phyloP scores from a whole-genome alignment of 2,888 invertebrate species.

The Scaptomyza parva region DNA sequence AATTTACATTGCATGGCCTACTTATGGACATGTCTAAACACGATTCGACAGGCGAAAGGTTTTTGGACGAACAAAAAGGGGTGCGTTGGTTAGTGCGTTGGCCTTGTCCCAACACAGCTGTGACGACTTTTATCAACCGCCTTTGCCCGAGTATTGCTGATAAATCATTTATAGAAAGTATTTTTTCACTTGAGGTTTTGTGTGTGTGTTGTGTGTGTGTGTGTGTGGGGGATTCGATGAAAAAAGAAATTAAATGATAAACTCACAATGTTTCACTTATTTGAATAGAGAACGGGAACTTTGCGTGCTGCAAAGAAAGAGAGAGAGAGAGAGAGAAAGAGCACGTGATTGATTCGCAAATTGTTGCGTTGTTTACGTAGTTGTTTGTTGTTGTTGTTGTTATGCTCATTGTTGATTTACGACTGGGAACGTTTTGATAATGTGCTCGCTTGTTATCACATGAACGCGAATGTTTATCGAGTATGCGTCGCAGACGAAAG shows the following conservation, averaged over 20 bases:
- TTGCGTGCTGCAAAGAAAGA: not conserved
- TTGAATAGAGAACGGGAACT: not conserved
- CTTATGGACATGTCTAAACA: constrained; percentile 50
- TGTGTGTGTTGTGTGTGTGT: too few relatives aligned
- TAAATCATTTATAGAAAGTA: constrained; percentile 30
- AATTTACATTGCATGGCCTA: constrained; percentile 62
- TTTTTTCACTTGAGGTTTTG: constrained; percentile 14
- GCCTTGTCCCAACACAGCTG: not conserved
- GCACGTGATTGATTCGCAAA: constrained; percentile 72
- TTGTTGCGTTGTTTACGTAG: constrained; percentile 48
- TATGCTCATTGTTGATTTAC: constrained; percentile 44
- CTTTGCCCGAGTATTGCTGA: not conserved
- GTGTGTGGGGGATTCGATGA: too few relatives aligned
- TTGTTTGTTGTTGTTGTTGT: constrained; percentile 4
- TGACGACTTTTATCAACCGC: constrained; percentile 17
- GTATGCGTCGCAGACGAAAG: constrained; percentile 37
- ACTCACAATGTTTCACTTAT: constrained; percentile 3
- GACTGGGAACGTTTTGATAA: constrained; percentile 55
- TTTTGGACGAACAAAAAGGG: not conserved
- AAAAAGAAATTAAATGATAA: constrained; percentile 4
- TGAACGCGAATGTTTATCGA: constrained; percentile 58
- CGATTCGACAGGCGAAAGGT: not conserved
- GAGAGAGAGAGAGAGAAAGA: not conserved
- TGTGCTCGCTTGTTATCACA: constrained; percentile 60
- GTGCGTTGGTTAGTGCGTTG: constrained; percentile 1